phyloP scores from a whole-genome alignment of 2,113 vertebrate genomes.

The Aplodontia rufa region DNA sequence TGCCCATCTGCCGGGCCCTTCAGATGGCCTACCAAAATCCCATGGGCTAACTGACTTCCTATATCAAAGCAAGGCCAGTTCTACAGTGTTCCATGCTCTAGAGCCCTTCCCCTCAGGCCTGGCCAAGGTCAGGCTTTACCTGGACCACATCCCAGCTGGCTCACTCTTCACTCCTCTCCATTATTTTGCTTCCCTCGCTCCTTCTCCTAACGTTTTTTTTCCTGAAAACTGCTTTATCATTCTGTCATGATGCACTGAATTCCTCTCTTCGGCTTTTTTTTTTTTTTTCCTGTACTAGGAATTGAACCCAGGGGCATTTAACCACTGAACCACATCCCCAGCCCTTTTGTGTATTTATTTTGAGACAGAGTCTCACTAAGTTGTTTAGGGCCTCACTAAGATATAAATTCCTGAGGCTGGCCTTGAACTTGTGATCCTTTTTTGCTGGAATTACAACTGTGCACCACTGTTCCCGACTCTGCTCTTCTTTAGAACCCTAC shows the following conservation, averaged over 20 bases:
- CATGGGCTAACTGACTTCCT: accelerated
- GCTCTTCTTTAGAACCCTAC: not conserved
- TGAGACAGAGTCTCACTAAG: too few species aligned
- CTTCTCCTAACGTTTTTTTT: not conserved
- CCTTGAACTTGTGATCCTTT: too few species aligned
- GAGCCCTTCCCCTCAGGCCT: not conserved
- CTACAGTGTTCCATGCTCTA: not conserved
- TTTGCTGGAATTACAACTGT: too few species aligned
- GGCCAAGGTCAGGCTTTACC: not conserved
- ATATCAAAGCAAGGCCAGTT: not conserved
- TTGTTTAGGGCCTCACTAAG: too few species aligned
- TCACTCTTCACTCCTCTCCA: too few species aligned
- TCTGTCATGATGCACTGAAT: not conserved
- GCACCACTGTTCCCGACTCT: not conserved
- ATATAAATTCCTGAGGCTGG: too few species aligned
- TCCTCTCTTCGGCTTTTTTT: not conserved
- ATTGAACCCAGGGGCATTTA: too few species aligned
- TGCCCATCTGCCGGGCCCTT: not conserved
- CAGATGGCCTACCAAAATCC: not conserved
- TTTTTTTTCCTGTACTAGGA: too few species aligned
- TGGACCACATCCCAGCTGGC: too few species aligned
- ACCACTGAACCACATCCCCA: too few species aligned
- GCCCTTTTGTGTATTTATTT: too few species aligned
- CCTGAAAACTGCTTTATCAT: not conserved
- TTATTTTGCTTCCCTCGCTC: too few species aligned